Evolutionary conservation across 2,113 vertebrate species (phyloP).

Genomic region (Trachemys scripta): DNA sequence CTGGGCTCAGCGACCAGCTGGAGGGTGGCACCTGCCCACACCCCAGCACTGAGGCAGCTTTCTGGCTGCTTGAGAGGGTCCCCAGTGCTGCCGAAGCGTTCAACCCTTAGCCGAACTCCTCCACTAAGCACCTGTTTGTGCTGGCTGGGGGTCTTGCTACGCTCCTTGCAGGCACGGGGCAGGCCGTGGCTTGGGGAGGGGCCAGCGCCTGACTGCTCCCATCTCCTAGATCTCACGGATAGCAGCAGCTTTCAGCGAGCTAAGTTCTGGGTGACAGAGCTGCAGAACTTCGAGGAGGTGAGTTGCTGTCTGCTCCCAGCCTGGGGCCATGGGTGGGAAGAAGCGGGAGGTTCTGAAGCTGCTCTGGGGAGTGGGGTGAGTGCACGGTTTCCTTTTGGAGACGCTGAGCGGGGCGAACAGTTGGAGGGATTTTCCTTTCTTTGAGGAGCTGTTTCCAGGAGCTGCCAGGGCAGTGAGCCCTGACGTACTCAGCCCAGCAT

Average conservation of each 20-base stretch:
- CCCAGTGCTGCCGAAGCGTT: background rate
- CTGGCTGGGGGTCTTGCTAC: background rate
- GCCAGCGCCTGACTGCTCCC: background rate
- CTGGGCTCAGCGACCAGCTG: background rate
- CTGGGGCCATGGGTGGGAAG: background rate
- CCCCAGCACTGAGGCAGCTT: background rate
- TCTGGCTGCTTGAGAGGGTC: background rate
- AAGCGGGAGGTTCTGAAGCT: background rate
- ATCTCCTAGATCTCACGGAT: constrained; percentile 90
- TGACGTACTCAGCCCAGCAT: too few species aligned
- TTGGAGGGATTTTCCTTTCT: too few species aligned
- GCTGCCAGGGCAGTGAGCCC: background rate
- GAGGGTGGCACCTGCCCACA: background rate
- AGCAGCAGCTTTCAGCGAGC: constrained; percentile 94
- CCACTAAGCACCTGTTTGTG: background rate
- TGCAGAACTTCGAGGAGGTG: constrained; percentile 95
- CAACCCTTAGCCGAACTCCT: background rate
- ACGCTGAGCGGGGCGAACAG: background rate
- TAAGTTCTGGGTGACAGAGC: constrained; percentile 97
- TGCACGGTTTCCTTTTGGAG: background rate
- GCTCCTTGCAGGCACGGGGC: too few species aligned
- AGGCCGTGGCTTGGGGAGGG: too few species aligned
- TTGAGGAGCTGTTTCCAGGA: background rate
- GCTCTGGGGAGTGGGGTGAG: background rate
- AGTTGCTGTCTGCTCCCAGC: background rate